Conservation (phyloP, 2,113 vertebrate genomes). For the Azemiops feae region DNA sequence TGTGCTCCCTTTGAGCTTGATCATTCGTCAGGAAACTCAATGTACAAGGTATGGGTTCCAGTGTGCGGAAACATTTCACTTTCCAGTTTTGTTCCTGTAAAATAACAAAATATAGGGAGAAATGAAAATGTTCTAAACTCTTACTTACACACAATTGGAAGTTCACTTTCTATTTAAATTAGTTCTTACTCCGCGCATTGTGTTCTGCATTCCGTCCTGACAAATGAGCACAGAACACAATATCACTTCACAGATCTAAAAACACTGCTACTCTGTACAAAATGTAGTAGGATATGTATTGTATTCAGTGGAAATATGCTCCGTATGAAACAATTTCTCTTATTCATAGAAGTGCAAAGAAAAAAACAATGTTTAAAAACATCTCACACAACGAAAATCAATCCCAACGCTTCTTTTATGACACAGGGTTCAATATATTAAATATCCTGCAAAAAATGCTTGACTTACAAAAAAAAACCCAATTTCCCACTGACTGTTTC, state of each 20-base stretch:
- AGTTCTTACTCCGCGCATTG: slow-evolving; percentile 21
- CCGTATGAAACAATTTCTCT: not conserved
- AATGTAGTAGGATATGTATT: not conserved
- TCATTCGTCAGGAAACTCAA: slow-evolving; percentile 61
- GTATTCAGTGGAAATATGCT: not conserved
- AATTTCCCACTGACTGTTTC: not conserved
- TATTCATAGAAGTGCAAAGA: not conserved
- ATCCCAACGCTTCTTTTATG: not conserved
- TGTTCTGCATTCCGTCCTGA: not conserved
- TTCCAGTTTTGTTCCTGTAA: slow-evolving; percentile 35
- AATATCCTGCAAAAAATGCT: not conserved
- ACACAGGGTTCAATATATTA: not conserved
- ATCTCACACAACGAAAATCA: not conserved
- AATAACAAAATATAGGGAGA: slow-evolving; percentile 43
- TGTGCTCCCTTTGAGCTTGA: slow-evolving; percentile 66
- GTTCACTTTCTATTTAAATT: slow-evolving; percentile 5
- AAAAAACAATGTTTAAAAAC: not conserved
- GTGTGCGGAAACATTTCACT: slow-evolving; percentile 61
- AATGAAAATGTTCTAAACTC: slow-evolving; percentile 19
- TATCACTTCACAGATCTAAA: not conserved
- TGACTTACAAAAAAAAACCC: not conserved
- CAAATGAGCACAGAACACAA: not conserved
- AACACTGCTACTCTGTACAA: not conserved
- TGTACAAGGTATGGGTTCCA: slow-evolving; percentile 49
- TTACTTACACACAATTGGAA: slow-evolving; percentile 15